Percentiles rank a stretch among this genome's conserved stretches.
Evolutionary conservation across 2,888 invertebrate species (phyloP).

Genomic region (Melieria crassipennis): DNA sequence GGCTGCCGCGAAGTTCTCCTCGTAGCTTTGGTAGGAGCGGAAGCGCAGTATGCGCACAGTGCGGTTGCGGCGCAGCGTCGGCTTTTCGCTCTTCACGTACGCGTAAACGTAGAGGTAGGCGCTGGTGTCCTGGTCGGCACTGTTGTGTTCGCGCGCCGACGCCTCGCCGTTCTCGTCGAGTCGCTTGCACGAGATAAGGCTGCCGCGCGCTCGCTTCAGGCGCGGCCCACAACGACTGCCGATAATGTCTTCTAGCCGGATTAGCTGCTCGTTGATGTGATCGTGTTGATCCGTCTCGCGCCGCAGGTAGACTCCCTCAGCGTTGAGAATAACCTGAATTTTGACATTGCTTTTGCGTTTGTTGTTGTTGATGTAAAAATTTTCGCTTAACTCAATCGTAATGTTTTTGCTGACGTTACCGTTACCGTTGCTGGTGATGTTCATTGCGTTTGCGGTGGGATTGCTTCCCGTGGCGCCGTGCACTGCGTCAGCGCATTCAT

Average conservation of each 20-base stretch:
- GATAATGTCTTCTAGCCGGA: slow-evolving; percentile 79
- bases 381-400: slow-evolving; percentile 50
- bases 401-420: not conserved
- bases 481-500: slow-evolving; percentile 9
- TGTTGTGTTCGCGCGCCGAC: slow-evolving; percentile 66
- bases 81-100: slow-evolving; percentile 77
- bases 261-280: slow-evolving; percentile 76
- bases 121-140: slow-evolving; percentile 73
- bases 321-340: slow-evolving; percentile 80
- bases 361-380: slow-evolving; percentile 54
- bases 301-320: slow-evolving; percentile 77
- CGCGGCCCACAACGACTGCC: slow-evolving; percentile 75
- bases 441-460: slow-evolving; percentile 15
- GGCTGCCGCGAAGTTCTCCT: slow-evolving; percentile 83
- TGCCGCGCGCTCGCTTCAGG: slow-evolving; percentile 51
- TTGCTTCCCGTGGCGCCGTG: not conserved
- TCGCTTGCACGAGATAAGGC: slow-evolving; percentile 75
- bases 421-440: not conserved
- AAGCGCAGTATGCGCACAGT: slow-evolving; percentile 85
- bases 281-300: slow-evolving; percentile 75
- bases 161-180: slow-evolving; percentile 70
- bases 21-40: slow-evolving; percentile 83
- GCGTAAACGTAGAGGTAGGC: slow-evolving; percentile 90
- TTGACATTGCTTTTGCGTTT: slow-evolving; percentile 84
- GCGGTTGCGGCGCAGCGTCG: slow-evolving; percentile 76